phyloP scores from a whole-genome alignment of 2,113 vertebrate species.

The Pygoscelis adeliae region DNA sequence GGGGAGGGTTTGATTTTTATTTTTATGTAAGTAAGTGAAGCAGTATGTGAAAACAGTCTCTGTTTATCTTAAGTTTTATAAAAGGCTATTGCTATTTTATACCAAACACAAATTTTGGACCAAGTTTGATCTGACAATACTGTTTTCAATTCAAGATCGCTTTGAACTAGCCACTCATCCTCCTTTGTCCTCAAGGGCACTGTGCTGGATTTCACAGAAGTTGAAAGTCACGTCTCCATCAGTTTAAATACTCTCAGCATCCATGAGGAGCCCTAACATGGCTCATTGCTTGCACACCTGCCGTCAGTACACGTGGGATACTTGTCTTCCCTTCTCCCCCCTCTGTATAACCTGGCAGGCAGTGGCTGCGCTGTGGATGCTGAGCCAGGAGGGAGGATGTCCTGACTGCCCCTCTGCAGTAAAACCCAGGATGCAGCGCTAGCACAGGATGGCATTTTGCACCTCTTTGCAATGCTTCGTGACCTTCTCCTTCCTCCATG shows the following conservation, averaged over 20 bases:
- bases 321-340: neutral
- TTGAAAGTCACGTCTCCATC: neutral
- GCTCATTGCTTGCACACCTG: neutral
- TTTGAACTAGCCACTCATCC: neutral
- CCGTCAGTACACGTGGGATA: fast-evolving
- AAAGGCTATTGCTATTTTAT: neutral
- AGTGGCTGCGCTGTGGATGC: neutral
- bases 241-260: neutral
- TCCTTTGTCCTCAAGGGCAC: neutral
- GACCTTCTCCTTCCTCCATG: neutral
- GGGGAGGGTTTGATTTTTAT: neutral
- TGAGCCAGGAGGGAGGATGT: neutral
- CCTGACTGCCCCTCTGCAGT: neutral
- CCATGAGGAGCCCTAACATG: neutral
- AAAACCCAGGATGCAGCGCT: neutral
- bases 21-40: neutral
- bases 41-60: neutral
- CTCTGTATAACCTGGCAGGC: neutral
- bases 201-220: neutral
- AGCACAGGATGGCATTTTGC: neutral
- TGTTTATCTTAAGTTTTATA: neutral
- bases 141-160: neutral
- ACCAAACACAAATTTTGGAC: neutral
- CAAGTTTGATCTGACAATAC: neutral
- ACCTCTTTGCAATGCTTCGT: neutral